phyloP scores from a whole-genome alignment of 2,113 vertebrate species.

The Python bivittatus region DNA sequence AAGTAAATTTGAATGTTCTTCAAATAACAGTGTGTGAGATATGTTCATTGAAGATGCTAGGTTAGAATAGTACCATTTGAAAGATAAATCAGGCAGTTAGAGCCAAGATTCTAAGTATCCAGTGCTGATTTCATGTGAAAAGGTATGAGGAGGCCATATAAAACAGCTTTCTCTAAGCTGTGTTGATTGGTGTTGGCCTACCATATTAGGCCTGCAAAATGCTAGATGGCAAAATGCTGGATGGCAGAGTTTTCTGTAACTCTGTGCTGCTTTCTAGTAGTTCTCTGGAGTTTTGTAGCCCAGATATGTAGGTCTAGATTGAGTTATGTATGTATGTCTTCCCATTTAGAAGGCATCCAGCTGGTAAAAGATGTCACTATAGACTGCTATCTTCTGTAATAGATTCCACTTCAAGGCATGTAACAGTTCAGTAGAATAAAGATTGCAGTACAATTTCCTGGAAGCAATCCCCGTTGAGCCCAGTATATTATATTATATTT shows the following conservation, averaged over 20 bases:
- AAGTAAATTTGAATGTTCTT: constrained; percentile 41
- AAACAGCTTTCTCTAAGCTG: too few relatives aligned
- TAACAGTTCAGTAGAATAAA: neutral
- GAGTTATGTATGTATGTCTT: neutral
- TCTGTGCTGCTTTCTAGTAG: too few relatives aligned
- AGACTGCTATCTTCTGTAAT: neutral
- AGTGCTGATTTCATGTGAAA: neutral
- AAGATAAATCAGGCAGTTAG: neutral
- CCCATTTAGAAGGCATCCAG: neutral
- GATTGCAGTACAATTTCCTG: neutral
- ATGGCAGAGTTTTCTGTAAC: too few relatives aligned
- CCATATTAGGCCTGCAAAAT: too few relatives aligned
- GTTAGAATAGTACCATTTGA: neutral
- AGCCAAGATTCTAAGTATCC: neutral
- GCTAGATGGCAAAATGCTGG: too few relatives aligned
- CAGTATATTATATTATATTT: neutral
- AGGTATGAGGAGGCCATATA: neutral
- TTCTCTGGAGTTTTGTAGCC: too few relatives aligned
- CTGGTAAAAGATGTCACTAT: neutral
- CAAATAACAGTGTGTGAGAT: constrained; percentile 3
- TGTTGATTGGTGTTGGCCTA: too few relatives aligned
- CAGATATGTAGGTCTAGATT: too few relatives aligned
- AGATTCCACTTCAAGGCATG: constrained; percentile 25
- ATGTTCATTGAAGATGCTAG: neutral
- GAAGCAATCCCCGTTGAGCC: neutral